Percentiles rank a stretch among this genome's conserved stretches.
phyloP scores from a whole-genome alignment of 2,888 invertebrate species.

The Cristatella mucedo region DNA sequence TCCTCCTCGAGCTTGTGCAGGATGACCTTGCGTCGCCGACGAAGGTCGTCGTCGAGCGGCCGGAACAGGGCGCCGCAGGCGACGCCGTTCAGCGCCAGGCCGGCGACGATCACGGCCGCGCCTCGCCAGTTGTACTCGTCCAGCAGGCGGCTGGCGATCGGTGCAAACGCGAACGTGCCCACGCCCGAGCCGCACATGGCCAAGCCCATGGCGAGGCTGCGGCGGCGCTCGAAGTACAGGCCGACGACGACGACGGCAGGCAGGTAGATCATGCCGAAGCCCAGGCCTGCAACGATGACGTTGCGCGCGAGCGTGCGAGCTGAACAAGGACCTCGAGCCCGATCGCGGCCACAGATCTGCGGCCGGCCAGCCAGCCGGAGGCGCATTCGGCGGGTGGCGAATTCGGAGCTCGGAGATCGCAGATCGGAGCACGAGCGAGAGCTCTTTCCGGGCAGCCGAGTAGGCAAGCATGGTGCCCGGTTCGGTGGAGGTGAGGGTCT shows the following conservation, averaged over 20 bases:
- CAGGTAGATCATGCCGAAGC: conserved; percentile 7
- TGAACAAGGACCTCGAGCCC: no score
- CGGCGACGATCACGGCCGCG: conserved; percentile 16
- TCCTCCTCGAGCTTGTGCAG: conserved; percentile 7
- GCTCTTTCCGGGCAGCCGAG: no score
- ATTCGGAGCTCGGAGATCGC: no score
- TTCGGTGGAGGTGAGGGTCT: no score
- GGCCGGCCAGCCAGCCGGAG: no score
- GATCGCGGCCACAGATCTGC: no score
- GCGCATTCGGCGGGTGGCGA: no score
- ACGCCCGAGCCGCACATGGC: conserved; percentile 9
- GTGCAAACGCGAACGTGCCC: conserved; percentile 1
- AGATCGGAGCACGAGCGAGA: no score
- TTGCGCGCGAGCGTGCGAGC: no score
- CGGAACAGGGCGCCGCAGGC: background rate
- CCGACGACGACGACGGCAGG: conserved; percentile 4
- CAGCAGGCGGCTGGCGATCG: conserved; percentile 13
- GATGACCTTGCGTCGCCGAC: conserved; percentile 1
- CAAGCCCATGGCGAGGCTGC: background rate
- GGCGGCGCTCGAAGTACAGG: conserved; percentile 5
- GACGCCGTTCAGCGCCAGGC: background rate
- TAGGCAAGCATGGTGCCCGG: no score
- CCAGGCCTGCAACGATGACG: conserved; percentile 2
- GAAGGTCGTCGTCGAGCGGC: conserved; percentile 5
- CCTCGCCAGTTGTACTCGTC: conserved; percentile 18